Conservation (phyloP, 2,888 invertebrate genomes). For the Archips crataeganus region DNA sequence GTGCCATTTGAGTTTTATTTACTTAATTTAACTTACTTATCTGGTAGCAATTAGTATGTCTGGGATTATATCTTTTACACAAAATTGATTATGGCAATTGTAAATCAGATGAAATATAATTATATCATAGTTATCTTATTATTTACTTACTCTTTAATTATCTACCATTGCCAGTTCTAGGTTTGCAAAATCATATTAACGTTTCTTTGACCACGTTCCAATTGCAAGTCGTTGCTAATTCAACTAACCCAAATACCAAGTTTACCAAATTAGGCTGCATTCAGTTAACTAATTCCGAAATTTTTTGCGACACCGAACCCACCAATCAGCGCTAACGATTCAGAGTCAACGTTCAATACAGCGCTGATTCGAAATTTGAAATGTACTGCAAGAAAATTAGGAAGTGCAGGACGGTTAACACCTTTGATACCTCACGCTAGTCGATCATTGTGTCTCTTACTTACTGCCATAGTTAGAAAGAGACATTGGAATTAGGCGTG, state of each 20-base stretch:
- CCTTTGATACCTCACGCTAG: background rate
- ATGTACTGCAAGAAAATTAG: constrained; percentile 21
- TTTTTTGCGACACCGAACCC: constrained; percentile 21
- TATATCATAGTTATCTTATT: too few species aligned
- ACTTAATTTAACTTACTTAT: too few species aligned
- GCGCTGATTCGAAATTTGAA: constrained; percentile 17
- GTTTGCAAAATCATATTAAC: background rate
- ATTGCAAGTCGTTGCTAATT: constrained; percentile 13
- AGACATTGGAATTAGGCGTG: background rate
- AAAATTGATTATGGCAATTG: too few species aligned
- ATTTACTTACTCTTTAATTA: too few species aligned
- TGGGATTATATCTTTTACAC: too few species aligned
- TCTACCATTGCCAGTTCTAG: too few species aligned
- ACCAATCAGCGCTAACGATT: constrained; percentile 31
- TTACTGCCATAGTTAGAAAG: background rate
- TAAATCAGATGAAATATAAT: too few species aligned
- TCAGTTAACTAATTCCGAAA: constrained; percentile 12
- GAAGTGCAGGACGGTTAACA: constrained; percentile 16
- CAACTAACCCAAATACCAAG: constrained; percentile 14
- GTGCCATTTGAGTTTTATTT: too few species aligned
- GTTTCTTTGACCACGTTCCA: constrained; percentile 8
- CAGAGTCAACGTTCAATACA: constrained; percentile 22
- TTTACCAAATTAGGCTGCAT: constrained; percentile 12
- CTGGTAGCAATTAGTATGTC: too few species aligned
- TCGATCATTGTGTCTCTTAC: background rate